Conservation (phyloP, 2,888 invertebrate genomes). For the Plagiodera versicolora region DNA sequence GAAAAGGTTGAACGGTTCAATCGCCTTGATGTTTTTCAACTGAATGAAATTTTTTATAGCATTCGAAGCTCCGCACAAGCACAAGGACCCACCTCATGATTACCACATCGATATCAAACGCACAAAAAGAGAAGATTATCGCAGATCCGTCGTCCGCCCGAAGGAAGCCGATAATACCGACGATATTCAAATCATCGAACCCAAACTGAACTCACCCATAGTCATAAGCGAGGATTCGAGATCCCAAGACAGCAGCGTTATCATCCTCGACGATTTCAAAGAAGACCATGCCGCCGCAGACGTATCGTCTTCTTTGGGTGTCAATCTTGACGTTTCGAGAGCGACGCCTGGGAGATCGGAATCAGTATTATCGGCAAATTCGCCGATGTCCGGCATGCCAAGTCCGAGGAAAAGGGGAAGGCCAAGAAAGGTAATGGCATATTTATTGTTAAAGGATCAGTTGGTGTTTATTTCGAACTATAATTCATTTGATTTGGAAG, state of each 20-base stretch:
- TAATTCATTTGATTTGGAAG: too few relatives aligned
- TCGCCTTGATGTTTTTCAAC: too few relatives aligned
- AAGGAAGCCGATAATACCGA: conserved; percentile 29
- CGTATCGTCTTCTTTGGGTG: conserved; percentile 3
- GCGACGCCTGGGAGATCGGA: conserved; percentile 15
- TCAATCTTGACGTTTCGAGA: conserved; percentile 11
- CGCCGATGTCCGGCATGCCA: conserved; percentile 34
- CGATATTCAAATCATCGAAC: conserved; percentile 38
- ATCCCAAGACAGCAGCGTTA: conserved; percentile 36
- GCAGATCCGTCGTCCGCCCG: conserved; percentile 9
- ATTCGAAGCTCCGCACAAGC: conserved; percentile 3
- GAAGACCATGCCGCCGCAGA: conserved; percentile 25
- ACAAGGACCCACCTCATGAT: conserved; percentile 17
- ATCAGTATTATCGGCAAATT: conserved; percentile 15
- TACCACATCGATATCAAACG: conserved; percentile 20
- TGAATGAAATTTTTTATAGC: too few relatives aligned
- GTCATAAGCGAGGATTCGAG: conserved; percentile 43
- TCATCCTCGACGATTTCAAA: conserved; percentile 32
- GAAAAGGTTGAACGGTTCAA: too few relatives aligned
- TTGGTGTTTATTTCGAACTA: too few relatives aligned
- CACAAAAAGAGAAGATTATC: conserved; percentile 8
- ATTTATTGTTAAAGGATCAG: too few relatives aligned
- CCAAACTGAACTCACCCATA: conserved; percentile 37
- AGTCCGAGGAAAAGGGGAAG: conserved; percentile 56
- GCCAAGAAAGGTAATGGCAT: conserved; percentile 51